Conservation (phyloP, 2,797 vertebrate species). For the Rallus crepitans region DNA sequence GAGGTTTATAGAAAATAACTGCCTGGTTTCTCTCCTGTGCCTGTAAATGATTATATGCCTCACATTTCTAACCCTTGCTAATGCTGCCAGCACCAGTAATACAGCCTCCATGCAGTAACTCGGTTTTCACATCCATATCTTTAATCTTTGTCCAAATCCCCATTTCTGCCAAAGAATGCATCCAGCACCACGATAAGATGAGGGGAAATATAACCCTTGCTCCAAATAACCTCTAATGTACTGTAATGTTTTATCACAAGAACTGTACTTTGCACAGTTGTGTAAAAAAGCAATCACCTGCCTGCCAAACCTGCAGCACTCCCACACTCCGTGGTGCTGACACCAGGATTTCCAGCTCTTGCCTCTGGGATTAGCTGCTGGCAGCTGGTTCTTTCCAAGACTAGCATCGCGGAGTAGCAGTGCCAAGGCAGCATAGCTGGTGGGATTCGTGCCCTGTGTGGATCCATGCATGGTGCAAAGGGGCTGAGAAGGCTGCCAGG, state of each 20-base stretch:
- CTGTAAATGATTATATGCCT: constrained; percentile 47
- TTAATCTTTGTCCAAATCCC: constrained; percentile 59
- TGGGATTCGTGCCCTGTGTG: accelerated
- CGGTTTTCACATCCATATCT: background rate
- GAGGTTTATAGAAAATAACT: background rate
- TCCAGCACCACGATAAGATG: constrained; percentile 34
- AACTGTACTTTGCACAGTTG: constrained; percentile 62
- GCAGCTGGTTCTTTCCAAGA: background rate
- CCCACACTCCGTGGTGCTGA: background rate
- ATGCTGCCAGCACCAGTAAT: background rate
- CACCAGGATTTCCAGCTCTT: background rate
- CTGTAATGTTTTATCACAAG: constrained; percentile 57
- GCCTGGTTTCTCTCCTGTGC: background rate
- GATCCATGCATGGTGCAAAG: background rate
- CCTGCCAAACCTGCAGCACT: background rate
- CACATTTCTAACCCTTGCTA: constrained; percentile 7
- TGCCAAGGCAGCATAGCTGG: background rate
- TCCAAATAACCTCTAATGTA: constrained; percentile 15
- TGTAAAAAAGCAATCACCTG: background rate
- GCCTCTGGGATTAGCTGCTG: background rate
- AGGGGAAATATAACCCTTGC: constrained; percentile 26
- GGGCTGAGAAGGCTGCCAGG: background rate
- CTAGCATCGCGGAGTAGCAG: background rate
- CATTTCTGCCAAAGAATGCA: constrained; percentile 32
- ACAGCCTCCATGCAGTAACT: background rate